A percentile compares a stretch with the other conserved stretches of the same genome.
Conservation (phyloP, 2,113 vertebrate genomes). For the Corythornis cristatus region DNA sequence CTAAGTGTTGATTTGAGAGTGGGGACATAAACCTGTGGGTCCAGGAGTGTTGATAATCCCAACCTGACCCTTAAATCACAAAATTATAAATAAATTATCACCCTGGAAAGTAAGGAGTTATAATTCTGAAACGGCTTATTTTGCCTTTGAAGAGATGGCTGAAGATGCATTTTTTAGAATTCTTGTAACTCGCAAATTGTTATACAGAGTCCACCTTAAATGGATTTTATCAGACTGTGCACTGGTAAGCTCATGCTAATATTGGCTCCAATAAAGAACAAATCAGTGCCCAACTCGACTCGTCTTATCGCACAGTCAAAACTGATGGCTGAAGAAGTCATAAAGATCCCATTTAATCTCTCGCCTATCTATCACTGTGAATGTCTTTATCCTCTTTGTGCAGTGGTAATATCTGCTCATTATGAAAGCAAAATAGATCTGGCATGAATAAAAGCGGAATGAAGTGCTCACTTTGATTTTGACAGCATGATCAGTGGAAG, state of each 20-base stretch:
- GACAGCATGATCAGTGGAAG: slow-evolving; percentile 90
- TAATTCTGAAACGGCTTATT: background rate
- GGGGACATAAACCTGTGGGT: background rate
- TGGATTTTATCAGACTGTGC: slow-evolving; percentile 78
- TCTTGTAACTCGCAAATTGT: slow-evolving; percentile 7
- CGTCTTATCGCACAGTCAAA: slow-evolving; percentile 88
- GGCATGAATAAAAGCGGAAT: slow-evolving; percentile 87
- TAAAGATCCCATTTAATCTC: slow-evolving; percentile 96
- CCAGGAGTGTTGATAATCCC: background rate
- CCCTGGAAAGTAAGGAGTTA: background rate
- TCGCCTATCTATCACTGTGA: slow-evolving; percentile 88
- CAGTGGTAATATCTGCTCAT: slow-evolving; percentile 92
- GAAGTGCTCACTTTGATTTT: slow-evolving; percentile 87
- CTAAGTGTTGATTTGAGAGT: background rate
- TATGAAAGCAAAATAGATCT: slow-evolving; percentile 90
- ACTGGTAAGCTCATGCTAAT: slow-evolving; percentile 82
- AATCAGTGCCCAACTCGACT: slow-evolving; percentile 84
- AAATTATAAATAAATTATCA: background rate
- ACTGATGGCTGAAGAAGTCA: slow-evolving; percentile 91
- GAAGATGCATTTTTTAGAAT: background rate
- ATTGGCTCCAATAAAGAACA: slow-evolving; percentile 89
- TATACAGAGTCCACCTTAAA: slow-evolving; percentile 86
- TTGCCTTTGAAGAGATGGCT: background rate
- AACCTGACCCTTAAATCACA: background rate
- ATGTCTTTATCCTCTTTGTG: slow-evolving; percentile 90